These are phyloP conservation scores for Carterocephalus palaemon DNA, from an alignment of 2,888 invertebrate genomes.

Conservation along the genomic window DNA sequence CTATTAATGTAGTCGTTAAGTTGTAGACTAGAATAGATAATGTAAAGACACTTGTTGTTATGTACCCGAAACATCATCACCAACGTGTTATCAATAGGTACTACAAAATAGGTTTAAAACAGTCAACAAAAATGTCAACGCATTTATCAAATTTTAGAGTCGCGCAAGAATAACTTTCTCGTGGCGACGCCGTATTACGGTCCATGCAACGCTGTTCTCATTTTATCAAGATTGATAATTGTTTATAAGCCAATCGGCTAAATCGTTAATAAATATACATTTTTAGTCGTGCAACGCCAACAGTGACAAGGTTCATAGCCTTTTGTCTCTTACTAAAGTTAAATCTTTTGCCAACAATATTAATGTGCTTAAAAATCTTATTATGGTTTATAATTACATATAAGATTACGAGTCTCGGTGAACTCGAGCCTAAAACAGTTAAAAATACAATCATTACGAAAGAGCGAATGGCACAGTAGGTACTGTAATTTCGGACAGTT, in stretches of 20 bases:
- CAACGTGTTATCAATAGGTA: no score
- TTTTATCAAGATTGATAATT: conserved; percentile 12
- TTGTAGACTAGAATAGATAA: conserved; percentile 60
- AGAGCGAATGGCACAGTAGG: conserved; percentile 22
- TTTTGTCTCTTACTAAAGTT: not conserved
- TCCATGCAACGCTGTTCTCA: conserved; percentile 8
- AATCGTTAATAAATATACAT: no score
- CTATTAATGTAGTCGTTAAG: conserved; percentile 46
- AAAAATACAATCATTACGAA: conserved; percentile 10
- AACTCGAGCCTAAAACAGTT: not conserved
- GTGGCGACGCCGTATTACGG: conserved; percentile 6
- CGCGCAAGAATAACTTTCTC: conserved; percentile 12
- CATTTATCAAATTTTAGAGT: conserved; percentile 4
- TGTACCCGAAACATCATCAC: conserved; percentile 29
- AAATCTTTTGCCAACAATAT: not conserved
- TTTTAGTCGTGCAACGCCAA: conserved; percentile 10
- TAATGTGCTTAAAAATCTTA: no score
- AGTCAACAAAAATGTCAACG: conserved; percentile 6
- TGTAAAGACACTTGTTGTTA: conserved; percentile 29
- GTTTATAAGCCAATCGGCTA: no score
- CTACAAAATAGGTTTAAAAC: conserved; percentile 7
- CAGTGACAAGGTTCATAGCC: not conserved
- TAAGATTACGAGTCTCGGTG: no score
- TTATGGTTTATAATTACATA: no score
- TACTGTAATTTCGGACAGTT: not conserved